Evolutionary conservation across 2,888 invertebrate genomes (phyloP), one percentile per base, ranked within the genome.

Genomic region (Isotomurus palustris): DNA sequence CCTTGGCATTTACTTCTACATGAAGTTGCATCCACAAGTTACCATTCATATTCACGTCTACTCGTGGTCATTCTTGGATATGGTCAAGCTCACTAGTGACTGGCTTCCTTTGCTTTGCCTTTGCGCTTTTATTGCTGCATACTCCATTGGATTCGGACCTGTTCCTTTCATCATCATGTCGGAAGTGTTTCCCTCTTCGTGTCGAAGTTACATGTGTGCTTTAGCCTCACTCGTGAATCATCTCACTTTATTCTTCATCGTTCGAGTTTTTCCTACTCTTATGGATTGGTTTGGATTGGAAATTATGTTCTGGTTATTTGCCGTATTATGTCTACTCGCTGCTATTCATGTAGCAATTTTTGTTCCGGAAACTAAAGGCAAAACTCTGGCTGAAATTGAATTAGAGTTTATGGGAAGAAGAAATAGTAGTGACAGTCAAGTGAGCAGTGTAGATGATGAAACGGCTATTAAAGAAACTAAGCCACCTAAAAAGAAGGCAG

Each of bases 301-400:
- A 62, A 76, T 80, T n/a, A 80, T 79, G 1, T 83, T 82, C 71
- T 82, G 80, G 81, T 75, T 79, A 27, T 82, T 82, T 62, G 78
- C 79, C 0, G 73, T 72, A 1, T 73, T 79, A 41, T 81, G 81
- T 2, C 72, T 78, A 2, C 74, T 76, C 2, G 81, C 82, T 24
- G 79, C 81, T 19, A 68, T 81, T 62, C 80, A 81, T 71, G 80
- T 81, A 68, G 71, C 77, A 61, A 61, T 77, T 43, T 72, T 79
- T 62, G 80, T 85, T 0, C 85, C 85, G 0, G 84, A 85, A 74
- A 85, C 85, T 0, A 85, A 84, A 72, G 84, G 84, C n/a, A 83
- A 82, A 72, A 81, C 83, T 0, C 76, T 85, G 6, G 82, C 83
- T 24, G 83, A 84, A 71, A 84, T 85, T 63, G 81, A 82, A 68